phyloP scores from a whole-genome alignment of 2,888 invertebrate genomes.

The Cephus pulcher region DNA sequence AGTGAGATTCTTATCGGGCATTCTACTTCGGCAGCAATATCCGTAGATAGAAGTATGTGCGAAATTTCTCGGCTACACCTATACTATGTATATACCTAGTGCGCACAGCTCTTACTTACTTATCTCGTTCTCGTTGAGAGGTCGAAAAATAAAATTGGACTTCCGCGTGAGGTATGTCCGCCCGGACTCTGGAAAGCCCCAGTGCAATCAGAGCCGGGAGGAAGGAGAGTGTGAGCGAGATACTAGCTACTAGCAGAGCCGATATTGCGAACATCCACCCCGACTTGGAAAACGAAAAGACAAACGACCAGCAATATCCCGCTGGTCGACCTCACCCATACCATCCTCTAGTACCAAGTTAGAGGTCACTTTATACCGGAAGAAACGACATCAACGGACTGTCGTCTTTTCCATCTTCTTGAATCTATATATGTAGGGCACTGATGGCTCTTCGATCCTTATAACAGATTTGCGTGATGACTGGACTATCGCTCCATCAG shows the following conservation, averaged over 20 bases:
- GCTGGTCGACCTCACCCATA: slow-evolving; percentile 15
- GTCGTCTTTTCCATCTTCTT: background rate
- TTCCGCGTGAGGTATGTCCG: slow-evolving; percentile 30
- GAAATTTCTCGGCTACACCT: background rate
- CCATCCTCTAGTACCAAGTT: slow-evolving; percentile 16
- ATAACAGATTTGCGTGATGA: background rate
- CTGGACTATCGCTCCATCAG: background rate
- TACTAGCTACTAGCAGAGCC: slow-evolving; percentile 21
- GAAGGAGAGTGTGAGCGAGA: slow-evolving; percentile 13
- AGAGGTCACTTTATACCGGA: slow-evolving; percentile 26
- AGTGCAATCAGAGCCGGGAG: slow-evolving; percentile 30
- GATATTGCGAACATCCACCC: slow-evolving; percentile 27
- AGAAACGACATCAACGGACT: slow-evolving; percentile 17
- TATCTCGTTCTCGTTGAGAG: slow-evolving; percentile 19
- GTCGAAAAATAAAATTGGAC: slow-evolving; percentile 33
- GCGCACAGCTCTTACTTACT: slow-evolving; percentile 16
- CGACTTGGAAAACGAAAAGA: slow-evolving; percentile 25
- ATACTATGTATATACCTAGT: background rate
- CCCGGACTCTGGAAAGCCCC: slow-evolving; percentile 28
- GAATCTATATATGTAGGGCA: background rate
- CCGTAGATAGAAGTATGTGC: background rate
- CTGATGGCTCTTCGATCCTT: background rate
- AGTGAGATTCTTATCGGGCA: background rate
- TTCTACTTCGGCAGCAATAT: background rate
- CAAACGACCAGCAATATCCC: slow-evolving; percentile 37